Evolutionary conservation across 2,113 vertebrate genomes (phyloP).

Genomic region (Hippocampus abdominalis): DNA sequence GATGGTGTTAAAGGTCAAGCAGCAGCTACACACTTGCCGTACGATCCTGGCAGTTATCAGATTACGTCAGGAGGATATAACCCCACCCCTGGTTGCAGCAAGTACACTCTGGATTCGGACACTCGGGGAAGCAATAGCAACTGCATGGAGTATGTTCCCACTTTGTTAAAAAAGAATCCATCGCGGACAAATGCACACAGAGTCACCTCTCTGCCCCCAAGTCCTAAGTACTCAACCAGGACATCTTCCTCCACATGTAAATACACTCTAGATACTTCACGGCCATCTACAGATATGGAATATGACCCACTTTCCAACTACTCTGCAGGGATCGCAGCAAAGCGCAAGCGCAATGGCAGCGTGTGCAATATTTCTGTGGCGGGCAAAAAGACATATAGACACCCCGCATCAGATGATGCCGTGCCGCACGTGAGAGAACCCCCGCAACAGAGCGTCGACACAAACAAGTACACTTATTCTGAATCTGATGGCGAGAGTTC

Average conservation of each 20-base stretch:
- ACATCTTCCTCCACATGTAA: slow-evolving; percentile 73
- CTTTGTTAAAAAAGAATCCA: slow-evolving; percentile 66
- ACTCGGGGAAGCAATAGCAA: slow-evolving; percentile 58
- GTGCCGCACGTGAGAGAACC: slow-evolving; percentile 74
- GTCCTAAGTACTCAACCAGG: slow-evolving; percentile 49
- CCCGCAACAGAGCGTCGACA: slow-evolving; percentile 34
- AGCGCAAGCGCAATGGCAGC: slow-evolving; percentile 68
- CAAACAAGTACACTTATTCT: slow-evolving; percentile 75
- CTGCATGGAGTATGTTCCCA: slow-evolving; percentile 88
- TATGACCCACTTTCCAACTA: slow-evolving; percentile 95
- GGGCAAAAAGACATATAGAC: slow-evolving; percentile 48
- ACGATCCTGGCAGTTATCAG: slow-evolving; percentile 76
- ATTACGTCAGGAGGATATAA: slow-evolving; percentile 79
- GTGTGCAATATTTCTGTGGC: slow-evolving; percentile 13
- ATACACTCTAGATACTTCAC: slow-evolving; percentile 88
- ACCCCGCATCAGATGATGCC: slow-evolving; percentile 62
- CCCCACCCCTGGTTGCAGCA: slow-evolving; percentile 83
- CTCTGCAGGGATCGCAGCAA: slow-evolving; percentile 79
- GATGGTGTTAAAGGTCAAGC: slow-evolving; percentile 29
- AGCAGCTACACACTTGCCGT: slow-evolving; percentile 48
- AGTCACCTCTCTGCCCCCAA: slow-evolving; percentile 35
- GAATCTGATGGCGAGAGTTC: slow-evolving; percentile 83
- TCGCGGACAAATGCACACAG: slow-evolving; percentile 37
- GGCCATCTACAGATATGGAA: slow-evolving; percentile 88
- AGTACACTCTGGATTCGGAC: slow-evolving; percentile 83